Conservation (phyloP, 2,888 invertebrate species). For the Spodoptera exigua region DNA sequence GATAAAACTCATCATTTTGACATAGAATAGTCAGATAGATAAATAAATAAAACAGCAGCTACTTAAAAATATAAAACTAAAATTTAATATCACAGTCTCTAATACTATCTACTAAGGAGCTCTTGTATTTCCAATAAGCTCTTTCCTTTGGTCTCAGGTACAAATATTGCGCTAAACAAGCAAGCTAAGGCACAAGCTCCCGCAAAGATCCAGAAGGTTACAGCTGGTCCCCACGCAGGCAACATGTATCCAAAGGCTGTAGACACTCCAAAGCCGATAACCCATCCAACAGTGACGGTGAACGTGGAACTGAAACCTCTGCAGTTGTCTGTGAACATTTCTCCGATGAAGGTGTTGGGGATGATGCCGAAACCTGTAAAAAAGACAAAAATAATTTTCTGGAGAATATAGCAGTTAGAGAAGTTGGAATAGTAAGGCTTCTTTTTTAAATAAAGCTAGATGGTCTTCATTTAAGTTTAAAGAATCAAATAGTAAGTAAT, state of each 20-base stretch:
- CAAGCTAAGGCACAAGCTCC: constrained; percentile 52
- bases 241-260: constrained; percentile 63
- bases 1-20: too few species aligned
- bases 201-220: constrained; percentile 63
- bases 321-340: constrained; percentile 69
- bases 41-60: too few species aligned
- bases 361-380: constrained; percentile 67
- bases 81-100: not conserved
- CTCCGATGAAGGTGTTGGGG: constrained; percentile 67
- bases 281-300: constrained; percentile 59
- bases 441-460: too few species aligned
- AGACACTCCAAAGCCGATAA: constrained; percentile 64
- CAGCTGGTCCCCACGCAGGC: constrained; percentile 52
- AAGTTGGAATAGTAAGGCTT: too few species aligned
- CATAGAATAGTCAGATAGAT: too few species aligned
- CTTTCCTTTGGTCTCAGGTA: constrained; percentile 69
- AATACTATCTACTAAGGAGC: constrained; percentile 58
- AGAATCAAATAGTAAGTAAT: too few species aligned
- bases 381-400: not conserved
- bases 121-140: constrained; percentile 63
- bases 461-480: too few species aligned
- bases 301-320: constrained; percentile 66
- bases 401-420: too few species aligned
- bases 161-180: constrained; percentile 58
- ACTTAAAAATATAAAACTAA: too few species aligned